These are phyloP conservation scores for Cartodere bifasciata DNA, from an alignment of 2,888 invertebrate species.

Conservation along the genomic window DNA sequence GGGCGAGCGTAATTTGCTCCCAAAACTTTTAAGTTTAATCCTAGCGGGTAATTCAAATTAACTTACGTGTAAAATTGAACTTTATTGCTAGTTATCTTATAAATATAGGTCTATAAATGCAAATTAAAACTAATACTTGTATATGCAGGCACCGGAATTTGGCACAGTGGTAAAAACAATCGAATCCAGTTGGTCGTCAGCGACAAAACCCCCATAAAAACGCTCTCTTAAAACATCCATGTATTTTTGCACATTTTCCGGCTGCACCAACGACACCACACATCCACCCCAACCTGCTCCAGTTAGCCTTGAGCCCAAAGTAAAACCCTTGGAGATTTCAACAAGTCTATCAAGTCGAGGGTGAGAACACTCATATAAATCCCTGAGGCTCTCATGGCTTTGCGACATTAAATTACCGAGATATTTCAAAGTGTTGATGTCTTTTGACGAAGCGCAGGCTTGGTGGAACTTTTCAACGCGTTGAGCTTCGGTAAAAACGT, in stretches of 20 bases:
- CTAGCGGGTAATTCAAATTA: too few relatives aligned
- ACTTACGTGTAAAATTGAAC: neutral
- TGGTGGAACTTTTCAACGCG: slow-evolving; percentile 68
- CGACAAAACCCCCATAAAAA: slow-evolving; percentile 49
- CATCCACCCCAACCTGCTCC: slow-evolving; percentile 99
- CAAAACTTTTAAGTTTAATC: too few relatives aligned
- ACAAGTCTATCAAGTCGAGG: slow-evolving; percentile 73
- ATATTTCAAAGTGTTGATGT: slow-evolving; percentile 35
- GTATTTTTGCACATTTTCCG: slow-evolving; percentile 51
- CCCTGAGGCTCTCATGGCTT: slow-evolving; percentile 77
- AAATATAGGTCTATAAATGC: neutral
- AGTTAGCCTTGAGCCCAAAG: slow-evolving; percentile 78
- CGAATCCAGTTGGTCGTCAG: slow-evolving; percentile 38
- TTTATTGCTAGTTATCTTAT: neutral
- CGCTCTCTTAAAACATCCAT: slow-evolving; percentile 53
- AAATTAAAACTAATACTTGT: neutral
- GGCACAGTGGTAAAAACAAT: slow-evolving; percentile 61
- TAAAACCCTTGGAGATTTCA: slow-evolving; percentile 47
- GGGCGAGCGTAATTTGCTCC: too few relatives aligned
- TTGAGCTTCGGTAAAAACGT: slow-evolving; percentile 69
- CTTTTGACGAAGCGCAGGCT: slow-evolving; percentile 40
- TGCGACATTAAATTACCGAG: slow-evolving; percentile 77
- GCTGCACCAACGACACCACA: slow-evolving; percentile 70
- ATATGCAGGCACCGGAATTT: slow-evolving; percentile 45
- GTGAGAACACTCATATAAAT: slow-evolving; percentile 89